Evolutionary conservation across 1,140 invertebrate species (phyloP).

Genomic region (Musca vetustissima): DNA sequence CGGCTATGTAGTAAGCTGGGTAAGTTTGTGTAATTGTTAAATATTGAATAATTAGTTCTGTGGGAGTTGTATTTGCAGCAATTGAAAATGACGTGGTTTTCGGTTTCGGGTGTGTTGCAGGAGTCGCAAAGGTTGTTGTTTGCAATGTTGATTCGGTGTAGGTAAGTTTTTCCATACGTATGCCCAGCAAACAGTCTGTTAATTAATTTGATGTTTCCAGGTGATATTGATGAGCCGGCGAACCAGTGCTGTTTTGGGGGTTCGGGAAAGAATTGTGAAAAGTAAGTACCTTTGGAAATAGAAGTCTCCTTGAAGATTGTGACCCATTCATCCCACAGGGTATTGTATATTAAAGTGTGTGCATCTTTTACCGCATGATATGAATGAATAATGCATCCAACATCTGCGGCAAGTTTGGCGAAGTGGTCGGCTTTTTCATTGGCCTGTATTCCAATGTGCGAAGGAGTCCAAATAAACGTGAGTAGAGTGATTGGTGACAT

Average conservation of each 20-base stretch:
- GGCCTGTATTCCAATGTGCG: background rate
- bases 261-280: background rate
- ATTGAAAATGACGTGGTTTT: background rate
- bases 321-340: background rate
- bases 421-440: conserved; percentile 1
- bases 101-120: background rate
- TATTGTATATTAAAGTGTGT: background rate
- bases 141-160: background rate
- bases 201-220: background rate
- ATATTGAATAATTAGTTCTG: too few species aligned
- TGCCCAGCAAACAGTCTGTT: background rate
- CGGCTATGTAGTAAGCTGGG: too few species aligned
- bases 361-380: background rate
- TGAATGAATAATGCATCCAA: background rate
- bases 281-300: background rate
- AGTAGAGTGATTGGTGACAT: background rate
- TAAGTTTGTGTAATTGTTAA: too few species aligned
- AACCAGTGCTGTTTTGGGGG: background rate
- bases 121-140: background rate
- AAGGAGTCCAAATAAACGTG: background rate
- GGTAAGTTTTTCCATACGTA: background rate
- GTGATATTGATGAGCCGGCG: background rate
- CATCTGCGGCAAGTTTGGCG: background rate
- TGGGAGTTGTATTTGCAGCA: too few species aligned
- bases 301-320: background rate